phyloP scores from a whole-genome alignment of 1,140 invertebrate species.

The Eumaeus atala region DNA sequence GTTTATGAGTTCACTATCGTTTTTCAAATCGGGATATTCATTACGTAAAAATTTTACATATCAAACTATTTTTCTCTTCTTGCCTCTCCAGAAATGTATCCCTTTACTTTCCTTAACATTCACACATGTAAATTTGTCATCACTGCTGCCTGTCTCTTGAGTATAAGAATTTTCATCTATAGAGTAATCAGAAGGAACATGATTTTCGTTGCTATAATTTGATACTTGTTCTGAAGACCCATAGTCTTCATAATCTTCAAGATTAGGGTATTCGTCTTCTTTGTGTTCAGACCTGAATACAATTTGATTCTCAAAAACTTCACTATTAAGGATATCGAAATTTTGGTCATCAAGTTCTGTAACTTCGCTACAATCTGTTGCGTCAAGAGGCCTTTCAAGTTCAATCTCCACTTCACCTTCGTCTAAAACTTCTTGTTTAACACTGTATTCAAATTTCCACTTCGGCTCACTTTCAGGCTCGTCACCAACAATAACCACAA shows the following conservation, averaged over 20 bases:
- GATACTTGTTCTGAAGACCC: background rate
- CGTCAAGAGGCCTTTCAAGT: slow-evolving; percentile 16
- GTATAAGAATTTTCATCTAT: slow-evolving; percentile 6
- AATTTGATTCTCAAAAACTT: background rate
- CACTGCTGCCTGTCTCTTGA: slow-evolving; percentile 1
- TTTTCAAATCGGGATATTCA: slow-evolving; percentile 37
- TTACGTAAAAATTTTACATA: slow-evolving; percentile 45
- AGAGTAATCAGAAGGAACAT: slow-evolving; percentile 18
- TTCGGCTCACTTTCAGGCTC: slow-evolving; percentile 22
- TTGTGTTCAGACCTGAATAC: background rate
- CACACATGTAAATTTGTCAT: slow-evolving; percentile 21
- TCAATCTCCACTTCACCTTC: slow-evolving; percentile 24
- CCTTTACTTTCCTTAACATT: slow-evolving; percentile 18
- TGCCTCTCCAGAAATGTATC: slow-evolving; percentile 23
- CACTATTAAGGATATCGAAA: slow-evolving; percentile 9
- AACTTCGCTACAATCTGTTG: slow-evolving; percentile 5
- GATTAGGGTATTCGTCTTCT: background rate
- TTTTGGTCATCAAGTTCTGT: slow-evolving; percentile 11
- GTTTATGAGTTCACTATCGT: slow-evolving; percentile 36
- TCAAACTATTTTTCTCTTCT: slow-evolving; percentile 29
- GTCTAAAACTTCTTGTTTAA: slow-evolving; percentile 33
- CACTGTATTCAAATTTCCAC: background rate
- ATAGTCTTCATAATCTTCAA: too few species aligned
- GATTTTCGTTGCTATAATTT: slow-evolving; percentile 23
- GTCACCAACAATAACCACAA: slow-evolving; percentile 51